These are phyloP conservation scores for Ecliptopera silaceata DNA, from an alignment of 2,888 invertebrate species.

Conservation along the genomic window DNA sequence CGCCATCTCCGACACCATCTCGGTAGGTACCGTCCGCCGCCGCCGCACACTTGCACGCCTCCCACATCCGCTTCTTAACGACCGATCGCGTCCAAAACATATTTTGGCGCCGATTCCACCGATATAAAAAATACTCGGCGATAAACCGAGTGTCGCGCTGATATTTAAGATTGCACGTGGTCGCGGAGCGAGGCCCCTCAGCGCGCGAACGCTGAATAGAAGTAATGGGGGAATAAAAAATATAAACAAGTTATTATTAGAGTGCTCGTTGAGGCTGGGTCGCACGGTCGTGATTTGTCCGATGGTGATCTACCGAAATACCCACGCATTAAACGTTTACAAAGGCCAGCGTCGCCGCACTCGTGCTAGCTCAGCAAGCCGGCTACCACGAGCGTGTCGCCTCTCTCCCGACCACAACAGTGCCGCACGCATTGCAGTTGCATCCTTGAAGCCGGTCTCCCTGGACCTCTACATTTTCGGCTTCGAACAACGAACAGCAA, in stretches of 20 bases:
- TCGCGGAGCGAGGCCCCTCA: conserved; percentile 52
- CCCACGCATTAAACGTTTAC: conserved; percentile 72
- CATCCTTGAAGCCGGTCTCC: conserved; percentile 28
- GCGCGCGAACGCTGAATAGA: conserved; percentile 60
- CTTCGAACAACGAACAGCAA: conserved; percentile 20
- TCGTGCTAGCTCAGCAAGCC: conserved; percentile 55
- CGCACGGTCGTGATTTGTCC: conserved; percentile 81
- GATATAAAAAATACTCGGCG: conserved; percentile 49
- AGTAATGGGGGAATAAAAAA: conserved; percentile 75
- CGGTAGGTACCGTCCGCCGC: conserved; percentile 66
- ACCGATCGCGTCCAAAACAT: conserved; percentile 50
- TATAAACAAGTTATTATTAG: conserved; percentile 83
- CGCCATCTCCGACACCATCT: conserved; percentile 78
- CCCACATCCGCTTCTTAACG: conserved; percentile 42
- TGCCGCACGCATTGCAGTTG: conserved; percentile 25
- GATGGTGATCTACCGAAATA: conserved; percentile 81
- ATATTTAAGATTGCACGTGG: conserved; percentile 79
- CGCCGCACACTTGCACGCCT: conserved; percentile 35
- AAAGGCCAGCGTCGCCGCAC: conserved; percentile 61
- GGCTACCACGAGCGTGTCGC: conserved; percentile 46
- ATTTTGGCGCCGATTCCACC: conserved; percentile 59
- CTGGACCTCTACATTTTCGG: conserved; percentile 31
- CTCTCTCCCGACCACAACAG: conserved; percentile 26
- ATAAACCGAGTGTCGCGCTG: conserved; percentile 55
- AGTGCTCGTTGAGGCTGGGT: conserved; percentile 79